Percentiles rank a stretch among this genome's conserved stretches.
These are phyloP conservation scores for Rhea pennata DNA, from an alignment of 2,113 vertebrate species.

Conservation along the genomic window DNA sequence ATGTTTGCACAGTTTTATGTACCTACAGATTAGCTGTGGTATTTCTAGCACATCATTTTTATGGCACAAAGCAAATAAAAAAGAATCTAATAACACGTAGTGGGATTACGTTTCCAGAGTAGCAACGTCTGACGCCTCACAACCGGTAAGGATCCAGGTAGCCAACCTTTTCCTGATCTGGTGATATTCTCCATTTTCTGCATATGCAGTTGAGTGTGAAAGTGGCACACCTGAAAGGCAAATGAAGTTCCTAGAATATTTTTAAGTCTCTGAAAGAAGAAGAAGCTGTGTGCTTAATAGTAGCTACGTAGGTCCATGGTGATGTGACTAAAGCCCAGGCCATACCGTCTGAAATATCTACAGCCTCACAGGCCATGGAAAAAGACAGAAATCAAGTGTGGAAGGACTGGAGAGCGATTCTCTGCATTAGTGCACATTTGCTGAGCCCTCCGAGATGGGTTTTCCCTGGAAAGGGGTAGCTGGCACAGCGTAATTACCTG, in stretches of 20 bases:
- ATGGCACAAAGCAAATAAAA: background rate
- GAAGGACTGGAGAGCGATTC: background rate
- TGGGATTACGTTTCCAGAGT: background rate
- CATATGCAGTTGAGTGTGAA: background rate
- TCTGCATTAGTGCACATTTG: background rate
- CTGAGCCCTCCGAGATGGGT: background rate
- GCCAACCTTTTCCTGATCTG: background rate
- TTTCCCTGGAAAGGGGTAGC: conserved; percentile 42
- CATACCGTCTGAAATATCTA: background rate
- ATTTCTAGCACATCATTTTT: background rate
- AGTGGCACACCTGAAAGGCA: background rate
- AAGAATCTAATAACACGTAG: background rate
- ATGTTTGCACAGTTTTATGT: background rate
- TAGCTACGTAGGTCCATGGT: accelerated
- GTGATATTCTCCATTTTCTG: background rate
- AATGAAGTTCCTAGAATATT: background rate
- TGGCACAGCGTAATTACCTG: background rate
- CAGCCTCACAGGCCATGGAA: background rate
- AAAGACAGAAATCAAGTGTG: background rate
- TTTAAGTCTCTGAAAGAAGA: background rate
- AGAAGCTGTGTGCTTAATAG: background rate
- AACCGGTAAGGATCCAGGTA: background rate
- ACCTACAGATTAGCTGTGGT: background rate
- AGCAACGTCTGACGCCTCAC: background rate
- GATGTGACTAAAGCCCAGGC: background rate